These are phyloP conservation scores for Epirrhoe alternata DNA, from an alignment of 2,888 invertebrate genomes.

Conservation along the genomic window DNA sequence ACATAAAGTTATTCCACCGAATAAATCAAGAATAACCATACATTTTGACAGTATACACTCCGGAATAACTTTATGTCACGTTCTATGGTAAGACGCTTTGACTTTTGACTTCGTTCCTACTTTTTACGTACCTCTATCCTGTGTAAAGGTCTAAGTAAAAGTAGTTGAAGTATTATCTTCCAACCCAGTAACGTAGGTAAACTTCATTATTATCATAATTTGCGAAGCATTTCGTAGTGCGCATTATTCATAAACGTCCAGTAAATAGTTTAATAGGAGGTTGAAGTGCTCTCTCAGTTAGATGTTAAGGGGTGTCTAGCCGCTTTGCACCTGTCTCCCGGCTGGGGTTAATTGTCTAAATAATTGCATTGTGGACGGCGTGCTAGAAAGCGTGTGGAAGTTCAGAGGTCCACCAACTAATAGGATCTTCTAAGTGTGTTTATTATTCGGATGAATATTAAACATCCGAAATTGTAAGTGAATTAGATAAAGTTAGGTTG, in stretches of 20 bases:
- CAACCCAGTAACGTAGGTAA: no score
- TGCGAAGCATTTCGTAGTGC: background rate
- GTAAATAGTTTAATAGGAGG: slow-evolving; percentile 35
- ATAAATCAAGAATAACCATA: no score
- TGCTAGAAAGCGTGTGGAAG: slow-evolving; percentile 23
- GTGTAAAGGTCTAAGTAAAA: no score
- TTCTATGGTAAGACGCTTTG: no score
- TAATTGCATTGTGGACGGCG: slow-evolving; percentile 62
- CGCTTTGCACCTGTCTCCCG: slow-evolving; percentile 60
- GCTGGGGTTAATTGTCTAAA: slow-evolving; percentile 69
- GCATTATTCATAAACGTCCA: slow-evolving; percentile 29
- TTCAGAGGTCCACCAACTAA: slow-evolving; percentile 20
- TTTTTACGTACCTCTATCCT: no score
- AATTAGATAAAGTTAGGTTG: background rate
- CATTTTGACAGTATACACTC: no score
- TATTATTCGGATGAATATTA: background rate
- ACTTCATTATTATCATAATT: no score
- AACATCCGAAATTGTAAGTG: background rate
- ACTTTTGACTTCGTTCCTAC: no score
- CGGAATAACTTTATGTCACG: no score
- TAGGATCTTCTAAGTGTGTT: background rate
- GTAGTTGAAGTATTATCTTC: no score
- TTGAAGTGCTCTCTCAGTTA: slow-evolving; percentile 33
- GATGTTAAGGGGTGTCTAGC: slow-evolving; percentile 31
- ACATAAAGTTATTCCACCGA: no score